Evolutionary conservation across 2,888 invertebrate genomes (phyloP), one percentile per base, ranked within the genome.

Genomic region (Tethea ocularis): DNA sequence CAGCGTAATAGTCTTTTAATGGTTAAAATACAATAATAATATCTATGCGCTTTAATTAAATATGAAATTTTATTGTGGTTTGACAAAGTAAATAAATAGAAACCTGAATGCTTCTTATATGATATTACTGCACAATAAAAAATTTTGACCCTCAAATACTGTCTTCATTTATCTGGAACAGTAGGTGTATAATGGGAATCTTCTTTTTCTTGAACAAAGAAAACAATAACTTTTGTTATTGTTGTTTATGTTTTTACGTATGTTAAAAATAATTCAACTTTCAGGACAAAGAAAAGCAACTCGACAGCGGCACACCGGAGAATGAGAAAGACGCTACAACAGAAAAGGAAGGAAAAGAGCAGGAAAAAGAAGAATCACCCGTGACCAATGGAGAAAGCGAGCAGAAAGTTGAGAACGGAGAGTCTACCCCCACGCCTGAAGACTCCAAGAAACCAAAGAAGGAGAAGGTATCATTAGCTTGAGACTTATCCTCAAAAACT

Each of bases 301-400:
- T 91, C 13, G 94, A 94, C 68, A 93, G 89, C 67, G 93, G 93
- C 58, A 93, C 93, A 54, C 93, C 94, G 1, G 95, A 95, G 80
- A 95, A 95, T 72, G 95, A 95, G 78, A 95, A 96, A 82, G 96
- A 96, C 79, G 94, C 94, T 62, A 94, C 94, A 61, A 95, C 95
- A 71, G 96, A 95, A 80, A 95, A 95, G 79, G 94, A 94, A 75
- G 89, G 71, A 51, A 91, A 91, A 69, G 83, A 84, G 54, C 75
- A 80, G 56, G 88, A 84, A 17, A 83, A 80, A 79, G 88, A 81
- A 56, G 83, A 68, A 0, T 77, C 75, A 64, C 88, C 83, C 51
- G 77, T 88, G 33, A 85, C 88, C 15, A 93, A 93, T 54, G 93
- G 94, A 53, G 86, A 91, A 46, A 85, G 85, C 64, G 94, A 94